Evolutionary conservation across 2,113 vertebrate species (phyloP).

Genomic region (Rhinoderma darwinii): DNA sequence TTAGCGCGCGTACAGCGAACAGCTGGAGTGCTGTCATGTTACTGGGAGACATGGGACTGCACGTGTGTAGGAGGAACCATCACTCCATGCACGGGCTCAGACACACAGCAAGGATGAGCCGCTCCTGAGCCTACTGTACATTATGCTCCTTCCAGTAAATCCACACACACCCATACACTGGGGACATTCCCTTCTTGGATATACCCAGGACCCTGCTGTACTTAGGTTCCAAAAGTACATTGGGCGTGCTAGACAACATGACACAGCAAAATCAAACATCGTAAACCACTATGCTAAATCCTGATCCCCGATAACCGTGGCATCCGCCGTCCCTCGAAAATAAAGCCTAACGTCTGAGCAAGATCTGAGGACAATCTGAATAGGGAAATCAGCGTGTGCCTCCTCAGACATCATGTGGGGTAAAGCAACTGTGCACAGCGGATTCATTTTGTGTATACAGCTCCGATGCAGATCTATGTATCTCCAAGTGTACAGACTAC

Average conservation of each 20-base stretch:
- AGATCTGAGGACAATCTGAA: too few species aligned
- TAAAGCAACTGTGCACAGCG: too few species aligned
- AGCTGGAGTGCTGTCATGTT: slow-evolving; percentile 29
- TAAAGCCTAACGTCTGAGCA: too few species aligned
- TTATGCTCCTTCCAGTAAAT: not conserved
- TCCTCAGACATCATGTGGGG: too few species aligned
- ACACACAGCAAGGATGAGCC: slow-evolving; percentile 38
- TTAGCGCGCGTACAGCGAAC: slow-evolving; percentile 28
- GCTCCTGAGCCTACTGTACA: slow-evolving; percentile 15
- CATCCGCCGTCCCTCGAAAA: too few species aligned
- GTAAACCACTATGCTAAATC: not conserved
- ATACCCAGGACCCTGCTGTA: not conserved
- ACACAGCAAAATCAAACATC: not conserved
- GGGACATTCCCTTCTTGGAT: slow-evolving; percentile 16
- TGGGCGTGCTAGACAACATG: not conserved
- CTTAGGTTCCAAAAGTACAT: not conserved
- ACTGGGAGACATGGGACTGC: slow-evolving; percentile 29
- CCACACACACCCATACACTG: slow-evolving; percentile 29
- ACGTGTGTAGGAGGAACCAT: slow-evolving; percentile 43
- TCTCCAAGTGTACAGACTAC: too few species aligned
- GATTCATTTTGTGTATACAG: too few species aligned
- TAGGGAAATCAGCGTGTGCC: too few species aligned
- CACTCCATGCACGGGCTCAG: not conserved
- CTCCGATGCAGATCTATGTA: too few species aligned
- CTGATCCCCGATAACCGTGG: not conserved